Evolutionary conservation across 2,113 vertebrate species (phyloP).

Genomic region (Proteles cristata): DNA sequence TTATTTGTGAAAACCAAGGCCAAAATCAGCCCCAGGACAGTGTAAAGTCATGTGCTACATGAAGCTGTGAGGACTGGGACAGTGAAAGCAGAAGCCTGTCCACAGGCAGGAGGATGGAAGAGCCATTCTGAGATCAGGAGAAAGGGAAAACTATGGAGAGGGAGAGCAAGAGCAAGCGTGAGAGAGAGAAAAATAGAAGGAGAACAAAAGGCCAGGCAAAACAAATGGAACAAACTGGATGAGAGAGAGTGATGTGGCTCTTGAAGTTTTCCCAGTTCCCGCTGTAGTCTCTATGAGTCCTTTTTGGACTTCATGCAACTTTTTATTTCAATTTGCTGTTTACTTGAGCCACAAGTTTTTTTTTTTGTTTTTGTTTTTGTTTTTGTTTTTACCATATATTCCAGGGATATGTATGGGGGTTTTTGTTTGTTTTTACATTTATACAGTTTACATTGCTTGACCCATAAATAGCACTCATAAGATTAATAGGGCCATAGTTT

Average conservation of each 20-base stretch:
- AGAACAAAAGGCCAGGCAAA: not conserved
- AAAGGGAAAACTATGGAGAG: too few relatives aligned
- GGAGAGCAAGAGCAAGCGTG: accelerated
- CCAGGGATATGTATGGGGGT: conserved; percentile 86
- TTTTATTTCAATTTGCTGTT: not conserved
- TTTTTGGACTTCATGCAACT: not conserved
- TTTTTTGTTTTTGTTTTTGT: too few relatives aligned
- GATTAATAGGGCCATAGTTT: conserved; percentile 87
- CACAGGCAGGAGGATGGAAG: not conserved
- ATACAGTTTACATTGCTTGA: conserved; percentile 92
- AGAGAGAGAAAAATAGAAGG: not conserved
- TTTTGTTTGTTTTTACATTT: conserved; percentile 92
- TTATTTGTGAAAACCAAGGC: not conserved
- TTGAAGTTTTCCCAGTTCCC: not conserved
- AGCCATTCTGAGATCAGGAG: not conserved
- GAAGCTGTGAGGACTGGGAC: not conserved
- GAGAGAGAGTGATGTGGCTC: not conserved
- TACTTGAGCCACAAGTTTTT: not conserved
- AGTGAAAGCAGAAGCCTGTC: not conserved
- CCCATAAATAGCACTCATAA: conserved; percentile 93
- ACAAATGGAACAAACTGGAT: not conserved
- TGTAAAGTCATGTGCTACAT: not conserved
- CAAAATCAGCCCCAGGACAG: not conserved
- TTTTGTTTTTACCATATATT: conserved; percentile 88
- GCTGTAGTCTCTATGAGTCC: not conserved